Evolutionary conservation across 2,797 vertebrate genomes (phyloP).

Genomic region (Acanthopagrus latus): DNA sequence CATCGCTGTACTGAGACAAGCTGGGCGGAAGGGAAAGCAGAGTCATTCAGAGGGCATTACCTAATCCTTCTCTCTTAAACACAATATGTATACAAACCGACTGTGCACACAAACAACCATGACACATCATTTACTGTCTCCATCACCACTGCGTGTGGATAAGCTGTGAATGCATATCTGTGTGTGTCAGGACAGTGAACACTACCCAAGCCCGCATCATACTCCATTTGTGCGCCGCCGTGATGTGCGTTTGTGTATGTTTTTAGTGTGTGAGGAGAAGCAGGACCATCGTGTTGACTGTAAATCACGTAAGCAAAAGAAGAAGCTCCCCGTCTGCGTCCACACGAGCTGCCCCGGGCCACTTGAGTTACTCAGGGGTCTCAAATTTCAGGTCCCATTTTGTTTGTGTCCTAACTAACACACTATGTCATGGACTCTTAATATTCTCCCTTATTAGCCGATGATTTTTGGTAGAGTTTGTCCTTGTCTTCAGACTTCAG

Average conservation of each 20-base stretch:
- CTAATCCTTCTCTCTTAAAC: conserved; percentile 15
- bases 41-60: conserved; percentile 13
- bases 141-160: not conserved
- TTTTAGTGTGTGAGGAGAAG: conserved; percentile 35
- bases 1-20: conserved; percentile 98
- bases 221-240: conserved; percentile 9
- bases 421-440: conserved; percentile 1
- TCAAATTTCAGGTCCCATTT: conserved; percentile 54
- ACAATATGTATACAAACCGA: conserved; percentile 10
- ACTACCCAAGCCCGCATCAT: not conserved
- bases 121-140: conserved; percentile 13
- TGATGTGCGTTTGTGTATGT: conserved; percentile 2
- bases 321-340: conserved; percentile 45
- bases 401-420: conserved; percentile 7
- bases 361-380: conserved; percentile 55
- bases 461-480: not conserved
- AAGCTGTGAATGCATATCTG: not conserved
- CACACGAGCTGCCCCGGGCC: conserved; percentile 26
- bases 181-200: conserved; percentile 14
- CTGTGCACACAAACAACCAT: conserved; percentile 25
- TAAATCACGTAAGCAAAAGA: conserved; percentile 60
- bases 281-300: conserved; percentile 31
- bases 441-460: not conserved
- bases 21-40: conserved; percentile 73
- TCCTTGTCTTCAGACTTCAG: not conserved